Base-by-base conservation (phyloP, 2,113 vertebrate genomes). In the Balaeniceps rex region DNA sequence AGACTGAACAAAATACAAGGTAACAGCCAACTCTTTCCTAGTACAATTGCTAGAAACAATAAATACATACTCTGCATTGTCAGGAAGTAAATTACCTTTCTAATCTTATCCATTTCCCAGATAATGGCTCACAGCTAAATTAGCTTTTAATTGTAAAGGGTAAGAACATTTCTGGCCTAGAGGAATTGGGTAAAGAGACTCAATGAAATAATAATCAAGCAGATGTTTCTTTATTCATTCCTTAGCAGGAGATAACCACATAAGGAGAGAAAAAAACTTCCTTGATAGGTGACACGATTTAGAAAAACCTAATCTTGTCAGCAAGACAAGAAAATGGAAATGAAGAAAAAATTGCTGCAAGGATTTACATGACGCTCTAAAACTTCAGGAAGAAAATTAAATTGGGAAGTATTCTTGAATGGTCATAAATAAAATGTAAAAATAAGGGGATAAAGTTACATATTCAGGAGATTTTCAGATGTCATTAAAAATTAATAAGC, bases 151-250 rank as follows among this genome's bases (percentile, higher is more conserved):
- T 77, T 82, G 70, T 49, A 81, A 93, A 91, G 52, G 25, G 31
- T 52, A 88, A 72, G 83, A 92, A 95, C 81, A 92, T 31, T 72
- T 89, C 66, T 94, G 25, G 57, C 91, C 88, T 89, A 79, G 84
- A 92, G 86, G 61, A 92, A 93, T 82, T 69, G 60, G 42, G 72
- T 79, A 83, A 47, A 88, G 38, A 84, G 17, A 84, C 34, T 85
- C 60, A 78, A 81, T 78, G 57, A 83, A 91, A 68, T 33, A 95
- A 88, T 31, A 93, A 84, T 38, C 46, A 91, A 87, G 55, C 29
- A 71, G 24, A 78, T 2, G 1, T 66, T 66, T 71, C 49, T 88
- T 82, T 78, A 51, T 71, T 92, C 51, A 34, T 69, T 94, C 74
- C 65, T 92, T 60, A 60, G 40, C 34, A 76, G 55, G 11, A 87